These are phyloP conservation scores for Augochlora pura DNA, from an alignment of 1,140 invertebrate species.

Conservation along the genomic window DNA sequence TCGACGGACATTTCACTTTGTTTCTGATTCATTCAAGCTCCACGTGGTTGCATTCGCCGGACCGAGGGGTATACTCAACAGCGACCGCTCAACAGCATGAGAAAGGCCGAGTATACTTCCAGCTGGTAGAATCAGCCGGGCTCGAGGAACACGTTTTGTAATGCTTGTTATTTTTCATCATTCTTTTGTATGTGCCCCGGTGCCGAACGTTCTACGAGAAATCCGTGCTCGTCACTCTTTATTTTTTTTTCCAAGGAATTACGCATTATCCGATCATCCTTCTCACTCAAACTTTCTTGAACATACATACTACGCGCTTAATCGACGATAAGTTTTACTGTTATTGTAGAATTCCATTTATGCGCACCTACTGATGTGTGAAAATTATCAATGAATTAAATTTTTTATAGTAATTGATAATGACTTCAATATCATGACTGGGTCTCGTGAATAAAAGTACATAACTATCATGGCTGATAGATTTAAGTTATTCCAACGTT, in stretches of 20 bases:
- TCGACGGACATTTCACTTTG: constrained; percentile 51
- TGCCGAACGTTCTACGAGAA: not conserved
- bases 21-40: constrained; percentile 74
- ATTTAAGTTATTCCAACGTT: too few species aligned
- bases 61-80: constrained; percentile 79
- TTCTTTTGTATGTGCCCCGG: constrained; percentile 22
- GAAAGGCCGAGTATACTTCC: constrained; percentile 80
- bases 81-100: constrained; percentile 80
- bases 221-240: not conserved
- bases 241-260: constrained; percentile 16
- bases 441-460: too few species aligned
- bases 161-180: constrained; percentile 21
- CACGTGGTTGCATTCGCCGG: constrained; percentile 76
- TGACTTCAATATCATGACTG: too few species aligned
- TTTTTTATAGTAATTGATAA: too few species aligned
- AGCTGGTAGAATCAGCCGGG: constrained; percentile 78
- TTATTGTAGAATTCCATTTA: too few species aligned
- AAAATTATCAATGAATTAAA: too few species aligned
- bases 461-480: too few species aligned
- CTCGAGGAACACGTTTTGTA: constrained; percentile 59
- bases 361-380: too few species aligned
- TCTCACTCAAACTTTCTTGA: constrained; percentile 55
- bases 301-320: not conserved
- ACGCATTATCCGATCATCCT: constrained; percentile 32
- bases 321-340: too few species aligned